Conservation (phyloP, 2,113 vertebrate genomes). For the rat (Rattus norvegicus) region GRCr8 NC_086020.1:30692001-30692500, state of each 20-base stretch:
- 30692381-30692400: neutral
- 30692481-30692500: neutral
- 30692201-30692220: neutral
- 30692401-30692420: neutral
- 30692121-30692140: neutral
- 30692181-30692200: neutral
- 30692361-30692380: neutral
- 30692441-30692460: neutral
- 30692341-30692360: neutral
- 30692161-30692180: neutral
- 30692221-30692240: accelerated
- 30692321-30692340: neutral
- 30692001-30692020: slow-evolving; percentile 51
- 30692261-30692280: neutral
- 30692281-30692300: neutral
- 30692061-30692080: neutral
- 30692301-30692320: neutral
- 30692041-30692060: neutral
- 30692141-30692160: neutral
- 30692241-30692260: no score
- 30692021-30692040: neutral
- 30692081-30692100: neutral
- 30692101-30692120: neutral
- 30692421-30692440: neutral
- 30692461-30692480: neutral